Base-by-base conservation (phyloP, 2,113 vertebrate genomes). In the Todiramphus saurophagus region DNA sequence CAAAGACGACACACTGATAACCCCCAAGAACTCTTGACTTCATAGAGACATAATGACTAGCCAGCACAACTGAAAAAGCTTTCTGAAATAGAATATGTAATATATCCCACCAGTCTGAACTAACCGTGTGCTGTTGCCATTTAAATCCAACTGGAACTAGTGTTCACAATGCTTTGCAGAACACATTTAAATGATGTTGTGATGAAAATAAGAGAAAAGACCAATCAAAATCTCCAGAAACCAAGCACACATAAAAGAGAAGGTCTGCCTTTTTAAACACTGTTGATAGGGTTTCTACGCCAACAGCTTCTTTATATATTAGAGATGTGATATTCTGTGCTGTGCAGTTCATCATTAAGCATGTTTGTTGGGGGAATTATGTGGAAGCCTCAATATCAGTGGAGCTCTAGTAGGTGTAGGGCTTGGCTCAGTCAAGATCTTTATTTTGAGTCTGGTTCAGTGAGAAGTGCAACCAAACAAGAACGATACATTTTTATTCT, bases 11-110 rank as follows among this genome's bases (percentile, higher is more conserved):
- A 15, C 16, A 58, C 3, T 13, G 7, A 18, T 0, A 62, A 27
- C 7, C 10, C 35, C 18, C 46, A 46, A 55, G 13, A 55, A 27
- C 46, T 21, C 24, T 27, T 27, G 39, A 17, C 13, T 35, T 39
- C 0, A 0, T 2, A 19, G 25, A 64, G 20, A 76, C 63, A 48
- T 1, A 73, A 10, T 8, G 41, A 39, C 31, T 23, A 67, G 16
- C 10, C 15, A 56, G 15, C 16, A 51, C 24, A 46, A 58, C 0
- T 60, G 27, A 48, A 86, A 79, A 59, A 33, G 2, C 1, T 33
- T 48, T 48, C 21, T 48, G 28, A 77, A 76, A 3, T 13, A 6
- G 31, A 17, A 19, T n/a, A 24, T 28, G 33, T 59, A 46, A 51
- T 19, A 7, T 6, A 66, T 15, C 9, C 5, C 25, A 73, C 30